Evolutionary conservation across 2,113 vertebrate genomes (phyloP).

Genomic region (Synodontis membranacea): DNA sequence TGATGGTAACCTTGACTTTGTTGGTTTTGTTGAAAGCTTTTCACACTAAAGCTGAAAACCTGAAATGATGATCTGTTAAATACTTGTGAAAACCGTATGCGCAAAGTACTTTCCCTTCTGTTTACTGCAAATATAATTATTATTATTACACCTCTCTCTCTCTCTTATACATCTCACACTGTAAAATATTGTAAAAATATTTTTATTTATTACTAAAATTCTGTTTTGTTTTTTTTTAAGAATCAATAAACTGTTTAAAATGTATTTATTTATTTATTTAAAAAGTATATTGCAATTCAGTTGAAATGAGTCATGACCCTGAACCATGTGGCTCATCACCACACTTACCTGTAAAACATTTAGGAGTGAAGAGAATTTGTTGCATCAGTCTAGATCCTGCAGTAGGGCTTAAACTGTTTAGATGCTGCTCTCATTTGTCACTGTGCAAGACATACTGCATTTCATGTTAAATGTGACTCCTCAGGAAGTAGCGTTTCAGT

Average conservation of each 20-base stretch:
- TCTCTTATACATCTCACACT: background rate
- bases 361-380: background rate
- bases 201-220: too few relatives aligned
- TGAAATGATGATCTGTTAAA: background rate
- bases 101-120: background rate
- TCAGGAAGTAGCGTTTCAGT: constrained; percentile 44
- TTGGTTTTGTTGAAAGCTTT: background rate
- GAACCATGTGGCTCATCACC: background rate
- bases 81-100: background rate
- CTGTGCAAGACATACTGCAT: background rate
- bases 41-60: background rate
- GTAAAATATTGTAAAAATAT: background rate
- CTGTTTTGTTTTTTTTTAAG: background rate
- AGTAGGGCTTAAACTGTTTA: background rate
- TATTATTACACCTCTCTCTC: background rate
- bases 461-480: background rate
- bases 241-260: background rate
- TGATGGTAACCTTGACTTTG: background rate
- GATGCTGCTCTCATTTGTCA: background rate
- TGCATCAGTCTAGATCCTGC: background rate
- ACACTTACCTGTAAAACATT: constrained; percentile 33
- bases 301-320: background rate
- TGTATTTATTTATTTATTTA: too few relatives aligned
- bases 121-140: background rate
- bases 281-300: background rate